Conservation (phyloP, 2,797 vertebrate species). For the Gymnopithys bicolor region DNA sequence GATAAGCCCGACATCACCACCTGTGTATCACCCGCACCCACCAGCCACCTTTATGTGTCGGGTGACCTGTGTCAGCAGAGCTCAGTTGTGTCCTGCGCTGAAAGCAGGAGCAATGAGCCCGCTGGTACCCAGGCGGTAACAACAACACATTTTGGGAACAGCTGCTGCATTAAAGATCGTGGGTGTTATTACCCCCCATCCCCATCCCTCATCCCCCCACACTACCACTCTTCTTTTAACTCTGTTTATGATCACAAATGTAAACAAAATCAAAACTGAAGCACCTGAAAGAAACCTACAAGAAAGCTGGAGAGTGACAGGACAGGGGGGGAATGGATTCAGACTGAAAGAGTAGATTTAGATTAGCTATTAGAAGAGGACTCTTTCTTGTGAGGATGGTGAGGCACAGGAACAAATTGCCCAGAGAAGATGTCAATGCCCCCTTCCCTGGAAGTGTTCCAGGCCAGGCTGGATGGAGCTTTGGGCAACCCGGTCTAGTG, state of each 20-base stretch:
- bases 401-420: not conserved
- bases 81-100: not conserved
- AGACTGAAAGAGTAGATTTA: not conserved
- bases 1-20: fast-evolving
- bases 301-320: not conserved
- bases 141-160: not conserved
- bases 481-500: not conserved
- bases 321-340: not conserved
- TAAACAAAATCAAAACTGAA: not conserved
- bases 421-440: not conserved
- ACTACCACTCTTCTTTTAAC: not conserved
- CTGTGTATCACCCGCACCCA: fast-evolving
- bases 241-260: not conserved
- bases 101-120: not conserved
- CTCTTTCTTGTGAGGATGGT: not conserved
- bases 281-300: not conserved
- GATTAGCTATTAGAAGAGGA: not conserved
- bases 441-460: not conserved
- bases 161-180: fast-evolving
- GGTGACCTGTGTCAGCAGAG: not conserved
- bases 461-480: not conserved
- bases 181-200: not conserved
- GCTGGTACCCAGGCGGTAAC: not conserved
- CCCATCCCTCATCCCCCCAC: not conserved
- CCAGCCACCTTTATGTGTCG: fast-evolving